These are phyloP conservation scores for Megaptera novaeangliae DNA, from an alignment of 2,113 vertebrate species.

Conservation along the genomic window DNA sequence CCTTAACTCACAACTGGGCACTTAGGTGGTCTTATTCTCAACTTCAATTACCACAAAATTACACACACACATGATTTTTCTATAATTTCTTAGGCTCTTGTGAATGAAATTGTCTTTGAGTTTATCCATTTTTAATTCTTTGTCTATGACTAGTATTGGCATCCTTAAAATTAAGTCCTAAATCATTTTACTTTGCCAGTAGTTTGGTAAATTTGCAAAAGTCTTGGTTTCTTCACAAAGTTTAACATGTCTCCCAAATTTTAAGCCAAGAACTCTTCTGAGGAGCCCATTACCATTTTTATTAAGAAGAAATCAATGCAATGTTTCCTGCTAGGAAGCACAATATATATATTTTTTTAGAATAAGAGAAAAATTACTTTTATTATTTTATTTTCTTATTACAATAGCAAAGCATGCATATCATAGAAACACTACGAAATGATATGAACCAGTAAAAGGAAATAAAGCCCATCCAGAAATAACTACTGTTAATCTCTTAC, in stretches of 20 bases:
- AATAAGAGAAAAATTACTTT: neutral
- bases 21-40: neutral
- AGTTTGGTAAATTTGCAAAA: constrained; percentile 19
- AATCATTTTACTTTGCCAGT: neutral
- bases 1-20: neutral
- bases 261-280: constrained; percentile 4
- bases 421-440: neutral
- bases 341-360: neutral
- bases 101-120: constrained; percentile 30
- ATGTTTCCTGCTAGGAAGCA: neutral
- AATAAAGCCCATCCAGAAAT: neutral
- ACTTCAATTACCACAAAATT: neutral
- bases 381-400: neutral
- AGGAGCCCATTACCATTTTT: constrained; percentile 8
- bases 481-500: neutral
- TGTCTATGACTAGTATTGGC: neutral
- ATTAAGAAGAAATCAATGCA: constrained; percentile 24
- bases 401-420: neutral
- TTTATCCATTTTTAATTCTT: constrained; percentile 32
- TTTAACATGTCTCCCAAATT: neutral
- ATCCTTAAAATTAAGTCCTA: neutral
- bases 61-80: neutral
- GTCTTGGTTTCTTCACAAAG: neutral
- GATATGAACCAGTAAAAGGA: neutral
- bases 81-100: neutral